These are phyloP conservation scores for Homarus gammarus DNA, from an alignment of 2,888 invertebrate genomes.

Conservation along the genomic window DNA sequence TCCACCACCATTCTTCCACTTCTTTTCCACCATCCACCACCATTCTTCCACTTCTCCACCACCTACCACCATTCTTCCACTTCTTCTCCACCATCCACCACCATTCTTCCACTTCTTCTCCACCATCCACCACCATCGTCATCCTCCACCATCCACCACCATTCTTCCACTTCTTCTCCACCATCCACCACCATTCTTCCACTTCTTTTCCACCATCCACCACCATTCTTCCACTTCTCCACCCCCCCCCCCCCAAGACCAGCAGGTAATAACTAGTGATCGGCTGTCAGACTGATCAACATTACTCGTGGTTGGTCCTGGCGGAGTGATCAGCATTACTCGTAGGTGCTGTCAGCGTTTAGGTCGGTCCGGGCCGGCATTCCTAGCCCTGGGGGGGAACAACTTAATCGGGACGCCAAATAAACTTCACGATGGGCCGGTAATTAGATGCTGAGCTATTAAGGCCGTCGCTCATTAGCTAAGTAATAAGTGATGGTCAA, in stretches of 20 bases:
- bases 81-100: too few species aligned
- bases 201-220: too few species aligned
- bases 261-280: slow-evolving; percentile 25
- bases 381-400: not conserved
- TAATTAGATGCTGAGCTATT: slow-evolving; percentile 34
- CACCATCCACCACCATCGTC: too few species aligned
- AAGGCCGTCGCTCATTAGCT: slow-evolving; percentile 21
- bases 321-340: not conserved
- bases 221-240: too few species aligned
- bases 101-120: too few species aligned
- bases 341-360: not conserved
- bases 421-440: slow-evolving; percentile 12
- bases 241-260: slow-evolving; percentile 4
- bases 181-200: too few species aligned
- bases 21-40: too few species aligned
- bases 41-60: too few species aligned
- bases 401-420: not conserved
- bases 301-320: not conserved
- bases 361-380: not conserved
- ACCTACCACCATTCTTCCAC: too few species aligned
- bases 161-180: too few species aligned
- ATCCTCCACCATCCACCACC: too few species aligned
- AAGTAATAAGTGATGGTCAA: slow-evolving; percentile 22
- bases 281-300: not conserved
- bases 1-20: too few species aligned